A percentile compares a stretch with the other conserved stretches of the same genome.
These are phyloP conservation scores for Melipona bicolor DNA, from an alignment of 2,888 invertebrate genomes.

Conservation along the genomic window DNA sequence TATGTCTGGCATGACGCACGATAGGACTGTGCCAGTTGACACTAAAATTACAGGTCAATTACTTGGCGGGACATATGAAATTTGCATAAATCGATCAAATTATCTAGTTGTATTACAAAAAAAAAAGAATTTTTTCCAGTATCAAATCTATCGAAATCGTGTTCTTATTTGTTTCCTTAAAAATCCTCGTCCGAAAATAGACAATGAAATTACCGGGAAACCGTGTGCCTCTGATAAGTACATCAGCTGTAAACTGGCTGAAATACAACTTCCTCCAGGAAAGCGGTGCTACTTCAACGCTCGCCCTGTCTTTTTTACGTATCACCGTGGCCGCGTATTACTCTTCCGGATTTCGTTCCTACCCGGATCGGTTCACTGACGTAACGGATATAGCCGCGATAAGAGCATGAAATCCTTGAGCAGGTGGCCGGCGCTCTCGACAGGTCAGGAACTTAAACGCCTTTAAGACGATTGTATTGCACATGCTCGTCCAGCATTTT, in stretches of 20 bases:
- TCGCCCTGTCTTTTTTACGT: slow-evolving; percentile 21
- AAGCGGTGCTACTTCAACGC: slow-evolving; percentile 8
- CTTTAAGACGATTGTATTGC: slow-evolving; percentile 72
- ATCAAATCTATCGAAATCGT: too few species aligned
- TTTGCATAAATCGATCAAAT: too few species aligned
- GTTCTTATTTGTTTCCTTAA: not conserved
- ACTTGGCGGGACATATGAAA: too few species aligned
- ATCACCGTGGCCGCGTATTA: slow-evolving; percentile 50
- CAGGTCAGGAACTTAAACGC: slow-evolving; percentile 67
- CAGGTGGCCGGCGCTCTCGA: slow-evolving; percentile 60
- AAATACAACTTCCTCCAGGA: slow-evolving; percentile 68
- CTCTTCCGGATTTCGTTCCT: slow-evolving; percentile 66
- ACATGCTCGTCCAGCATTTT: slow-evolving; percentile 76
- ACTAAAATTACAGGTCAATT: too few species aligned
- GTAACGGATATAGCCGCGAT: slow-evolving; percentile 63
- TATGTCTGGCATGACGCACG: too few species aligned
- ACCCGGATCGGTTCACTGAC: slow-evolving; percentile 30
- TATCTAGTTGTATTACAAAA: too few species aligned
- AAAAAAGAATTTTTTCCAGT: too few species aligned
- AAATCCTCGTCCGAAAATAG: not conserved
- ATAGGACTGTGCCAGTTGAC: too few species aligned
- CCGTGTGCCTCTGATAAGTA: slow-evolving; percentile 27
- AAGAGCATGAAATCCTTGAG: slow-evolving; percentile 67
- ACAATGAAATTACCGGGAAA: slow-evolving; percentile 24
- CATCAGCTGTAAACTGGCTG: slow-evolving; percentile 52